Evolutionary conservation across 2,113 vertebrate genomes (phyloP), one percentile per base, ranked within the genome.

Genomic region (Nothocercus nigrocapillus): DNA sequence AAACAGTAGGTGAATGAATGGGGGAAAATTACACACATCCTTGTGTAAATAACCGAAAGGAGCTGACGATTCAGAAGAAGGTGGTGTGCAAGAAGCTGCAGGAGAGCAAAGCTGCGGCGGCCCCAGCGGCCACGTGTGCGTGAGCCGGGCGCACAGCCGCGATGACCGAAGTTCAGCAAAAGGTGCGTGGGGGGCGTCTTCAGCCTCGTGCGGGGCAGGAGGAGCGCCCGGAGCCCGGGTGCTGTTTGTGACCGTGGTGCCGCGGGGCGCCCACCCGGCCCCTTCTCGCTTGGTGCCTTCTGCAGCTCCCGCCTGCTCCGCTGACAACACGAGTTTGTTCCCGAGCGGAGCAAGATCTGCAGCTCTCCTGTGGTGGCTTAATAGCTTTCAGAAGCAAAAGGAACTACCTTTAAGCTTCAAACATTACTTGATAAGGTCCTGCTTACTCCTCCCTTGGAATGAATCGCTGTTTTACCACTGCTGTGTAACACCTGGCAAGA

Each of bases 1-100:
- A 97, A 59, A 78, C 47, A 45, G 8, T 9, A 68, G 69, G 36
- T 73, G 84, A 91, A 92, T 88, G 93, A 96, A 95, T 82, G 90
- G 88, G 82, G 40, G 3, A 62, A 80, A 73, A 82, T 32, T 56
- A 56, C 54, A 54, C 59, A 5, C 15, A 28, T 90, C 30, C 47
- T 68, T 34, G 90, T 68, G 77, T 30, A 93, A 94, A 73, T 76
- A 91, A 93, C 14, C 47, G 83, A 51, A 45, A 79, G 75, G 79
- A 88, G 51, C 89, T 76, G 86, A 42, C 45, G 61, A 3, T 49
- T 66, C 34, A 62, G 45, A 64, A n/a, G 68, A 25, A 51, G 8
- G 45, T 56, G n/a, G 32, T 19, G 69, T 16, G 44, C 70, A 62
- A 92, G 77, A 12, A 83, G 47, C 34, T 32, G 66, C 9, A 72